Percentiles rank a stretch among this genome's conserved stretches.
phyloP scores from a whole-genome alignment of 1,140 invertebrate genomes.

The Lasioglossum albipes region DNA sequence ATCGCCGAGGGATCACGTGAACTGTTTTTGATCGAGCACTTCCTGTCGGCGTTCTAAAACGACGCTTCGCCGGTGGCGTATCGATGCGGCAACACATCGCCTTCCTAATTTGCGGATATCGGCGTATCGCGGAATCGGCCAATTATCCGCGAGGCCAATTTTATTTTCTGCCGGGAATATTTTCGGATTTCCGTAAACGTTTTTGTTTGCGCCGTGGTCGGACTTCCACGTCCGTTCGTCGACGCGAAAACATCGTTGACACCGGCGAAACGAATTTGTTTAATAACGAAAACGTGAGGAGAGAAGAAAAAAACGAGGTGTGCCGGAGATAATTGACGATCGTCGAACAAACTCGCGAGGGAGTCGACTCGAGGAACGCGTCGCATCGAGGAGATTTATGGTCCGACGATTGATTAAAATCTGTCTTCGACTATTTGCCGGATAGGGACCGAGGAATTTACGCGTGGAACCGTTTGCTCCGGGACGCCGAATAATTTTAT shows the following conservation, averaged over 20 bases:
- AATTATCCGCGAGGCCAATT: constrained; percentile 35
- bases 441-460: background rate
- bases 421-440: constrained; percentile 14
- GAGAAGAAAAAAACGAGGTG: background rate
- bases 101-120: constrained; percentile 19
- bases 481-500: background rate
- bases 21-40: no score
- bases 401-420: background rate
- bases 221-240: no score
- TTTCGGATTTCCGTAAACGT: background rate
- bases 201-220: background rate
- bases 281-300: constrained; percentile 15
- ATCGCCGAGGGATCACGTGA: no score
- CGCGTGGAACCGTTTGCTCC: background rate
- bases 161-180: constrained; percentile 32
- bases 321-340: constrained; percentile 7
- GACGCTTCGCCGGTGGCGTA: no score
- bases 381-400: constrained; percentile 1
- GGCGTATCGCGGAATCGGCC: background rate
- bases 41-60: no score
- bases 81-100: background rate
- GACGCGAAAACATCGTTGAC: background rate
- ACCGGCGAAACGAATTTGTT: background rate
- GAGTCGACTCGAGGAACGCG: background rate
- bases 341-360: background rate